These are phyloP conservation scores for Ctenicera cuprea DNA, from an alignment of 2,888 invertebrate genomes.

Conservation along the genomic window DNA sequence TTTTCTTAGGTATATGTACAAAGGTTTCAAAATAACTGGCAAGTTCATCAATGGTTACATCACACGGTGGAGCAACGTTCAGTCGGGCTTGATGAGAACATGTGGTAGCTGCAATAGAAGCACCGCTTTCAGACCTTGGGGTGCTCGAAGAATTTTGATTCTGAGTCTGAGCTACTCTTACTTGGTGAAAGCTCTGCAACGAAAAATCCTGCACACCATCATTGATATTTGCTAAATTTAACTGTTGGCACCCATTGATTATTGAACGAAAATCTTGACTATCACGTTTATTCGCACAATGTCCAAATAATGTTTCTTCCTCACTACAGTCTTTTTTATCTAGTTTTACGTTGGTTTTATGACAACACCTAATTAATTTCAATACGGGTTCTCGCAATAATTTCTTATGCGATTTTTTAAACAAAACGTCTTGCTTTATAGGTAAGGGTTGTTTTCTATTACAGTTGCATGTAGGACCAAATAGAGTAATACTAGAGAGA, in stretches of 20 bases:
- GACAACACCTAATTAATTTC: conserved; percentile 72
- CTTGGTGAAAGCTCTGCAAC: conserved; percentile 65
- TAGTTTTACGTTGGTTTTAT: conserved; percentile 52
- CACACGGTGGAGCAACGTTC: conserved; percentile 81
- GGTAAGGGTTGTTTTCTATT: conserved; percentile 60
- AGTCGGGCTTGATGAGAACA: conserved; percentile 86
- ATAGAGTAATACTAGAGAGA: conserved; percentile 68
- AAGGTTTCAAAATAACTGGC: conserved; percentile 97
- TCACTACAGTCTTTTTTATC: conserved; percentile 48
- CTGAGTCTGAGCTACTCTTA: conserved; percentile 57
- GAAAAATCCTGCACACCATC: conserved; percentile 63
- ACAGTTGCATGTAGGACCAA: conserved; percentile 66
- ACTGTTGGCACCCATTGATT: conserved; percentile 69
- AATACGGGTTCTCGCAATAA: conserved; percentile 77
- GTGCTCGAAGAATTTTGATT: conserved; percentile 46
- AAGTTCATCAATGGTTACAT: conserved; percentile 94
- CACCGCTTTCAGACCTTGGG: background rate
- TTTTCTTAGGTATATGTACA: conserved; percentile 97
- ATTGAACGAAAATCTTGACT: conserved; percentile 70
- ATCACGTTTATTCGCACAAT: conserved; percentile 59
- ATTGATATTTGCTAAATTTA: conserved; percentile 66
- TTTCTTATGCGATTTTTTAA: conserved; percentile 70
- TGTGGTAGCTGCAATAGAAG: conserved; percentile 68
- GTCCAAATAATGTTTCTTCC: conserved; percentile 64
- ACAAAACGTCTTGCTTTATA: conserved; percentile 68